Conservation (phyloP, 2,888 invertebrate genomes). For the Odontocolon sp. region DNA sequence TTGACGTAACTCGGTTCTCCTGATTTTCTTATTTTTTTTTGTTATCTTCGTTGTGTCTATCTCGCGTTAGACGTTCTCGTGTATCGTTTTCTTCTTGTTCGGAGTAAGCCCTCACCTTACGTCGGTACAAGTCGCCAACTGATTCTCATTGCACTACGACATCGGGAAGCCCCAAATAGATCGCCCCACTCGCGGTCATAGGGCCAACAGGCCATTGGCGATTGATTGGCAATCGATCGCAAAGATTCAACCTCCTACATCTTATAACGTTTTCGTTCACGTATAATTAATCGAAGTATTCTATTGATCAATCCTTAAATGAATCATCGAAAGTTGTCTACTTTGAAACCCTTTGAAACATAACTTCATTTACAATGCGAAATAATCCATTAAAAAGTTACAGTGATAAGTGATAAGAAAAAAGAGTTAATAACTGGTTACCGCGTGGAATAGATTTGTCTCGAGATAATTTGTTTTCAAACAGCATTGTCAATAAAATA, state of each 20-base stretch:
- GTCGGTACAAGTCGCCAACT: constrained; percentile 73
- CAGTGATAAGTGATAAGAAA: background rate
- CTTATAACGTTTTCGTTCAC: background rate
- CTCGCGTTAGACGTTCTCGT: constrained; percentile 40
- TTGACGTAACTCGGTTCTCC: constrained; percentile 38
- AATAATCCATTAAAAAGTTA: too few species aligned
- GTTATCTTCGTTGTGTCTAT: constrained; percentile 41
- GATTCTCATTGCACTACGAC: constrained; percentile 73
- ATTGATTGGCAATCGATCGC: constrained; percentile 74
- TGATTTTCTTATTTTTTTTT: constrained; percentile 55
- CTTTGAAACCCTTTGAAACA: too few species aligned
- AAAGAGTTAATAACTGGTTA: background rate
- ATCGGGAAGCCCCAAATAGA: constrained; percentile 78
- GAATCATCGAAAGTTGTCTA: too few species aligned
- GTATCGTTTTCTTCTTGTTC: constrained; percentile 51
- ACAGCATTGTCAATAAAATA: too few species aligned
- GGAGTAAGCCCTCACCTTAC: constrained; percentile 69
- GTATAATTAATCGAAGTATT: constrained; percentile 10
- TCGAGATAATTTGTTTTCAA: too few species aligned
- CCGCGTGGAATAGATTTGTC: too few species aligned
- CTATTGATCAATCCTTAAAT: constrained; percentile 1
- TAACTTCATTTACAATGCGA: too few species aligned
- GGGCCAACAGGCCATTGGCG: constrained; percentile 72
- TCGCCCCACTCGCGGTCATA: constrained; percentile 76
- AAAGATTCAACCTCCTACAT: constrained; percentile 49